Conservation (phyloP, 2,797 vertebrate genomes). For the Rallus crepitans region DNA sequence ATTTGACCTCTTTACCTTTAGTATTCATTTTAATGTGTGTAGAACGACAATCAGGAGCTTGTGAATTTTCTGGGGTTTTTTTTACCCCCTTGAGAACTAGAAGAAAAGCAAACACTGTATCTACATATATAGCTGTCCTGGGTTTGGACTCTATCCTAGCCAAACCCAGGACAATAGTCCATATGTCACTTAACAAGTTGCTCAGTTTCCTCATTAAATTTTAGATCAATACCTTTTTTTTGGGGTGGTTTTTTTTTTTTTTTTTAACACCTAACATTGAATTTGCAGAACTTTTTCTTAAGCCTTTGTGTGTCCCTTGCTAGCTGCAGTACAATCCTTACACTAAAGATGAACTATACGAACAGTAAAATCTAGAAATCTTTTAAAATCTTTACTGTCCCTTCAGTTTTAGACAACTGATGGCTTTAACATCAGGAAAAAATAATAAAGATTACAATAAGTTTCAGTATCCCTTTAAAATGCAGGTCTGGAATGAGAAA, state of each 20-base stretch:
- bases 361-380: background rate
- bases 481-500: background rate
- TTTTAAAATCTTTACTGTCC: background rate
- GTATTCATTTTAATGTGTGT: background rate
- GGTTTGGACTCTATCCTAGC: no score
- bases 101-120: background rate
- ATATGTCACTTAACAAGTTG: background rate
- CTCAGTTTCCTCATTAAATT: background rate
- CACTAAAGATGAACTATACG: background rate
- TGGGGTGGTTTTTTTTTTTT: background rate
- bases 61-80: rapidly evolving
- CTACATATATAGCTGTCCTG: no score
- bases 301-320: background rate
- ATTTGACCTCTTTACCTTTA: background rate
- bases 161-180: background rate
- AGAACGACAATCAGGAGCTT: background rate
- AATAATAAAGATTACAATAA: background rate
- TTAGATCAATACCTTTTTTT: background rate
- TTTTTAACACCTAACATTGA: background rate
- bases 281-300: background rate
- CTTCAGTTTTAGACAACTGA: background rate
- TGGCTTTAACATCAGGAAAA: background rate
- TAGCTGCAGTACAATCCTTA: background rate
- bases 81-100: background rate
- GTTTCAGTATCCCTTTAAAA: background rate